Base-by-base conservation (phyloP, 2,797 vertebrate species). In the Tangara arthus region DNA sequence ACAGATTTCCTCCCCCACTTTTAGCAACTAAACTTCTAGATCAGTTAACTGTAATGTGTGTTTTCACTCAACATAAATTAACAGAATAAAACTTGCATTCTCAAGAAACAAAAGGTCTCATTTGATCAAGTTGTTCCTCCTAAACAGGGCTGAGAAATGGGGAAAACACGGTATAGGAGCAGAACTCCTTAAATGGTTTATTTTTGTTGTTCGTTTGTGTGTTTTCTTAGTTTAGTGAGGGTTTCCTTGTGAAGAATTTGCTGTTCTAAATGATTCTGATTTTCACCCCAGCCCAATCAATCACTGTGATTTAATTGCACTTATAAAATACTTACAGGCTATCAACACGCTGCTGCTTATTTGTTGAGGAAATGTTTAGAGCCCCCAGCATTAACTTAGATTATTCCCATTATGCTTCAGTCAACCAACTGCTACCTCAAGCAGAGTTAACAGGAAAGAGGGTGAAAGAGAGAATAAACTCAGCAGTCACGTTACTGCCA, bases 251-350 rank as follows among this genome's bases (percentile, higher is more conserved):
- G 81, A 90, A 90, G 57, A 91, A 61, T 82, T 81, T 80, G 46
- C 93, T 91, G 89, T 81, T 93, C 69, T 82, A 82, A 96, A 91
- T 35, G 11, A 80, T 91, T 75, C 95, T 83, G 89, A 85, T 83
- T 95, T 96, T 88, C 89, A 90, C 73, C 50, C 66, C 68, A 69
- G 60, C 30, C 69, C 93, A 91, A 89, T 96, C 95, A 96, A 92
- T 97, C 94, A 93, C 13, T 81, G 79, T 96, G 89, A 82, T 97
- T 95, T 92, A 96, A 95, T 80, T 97, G 94, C 94, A 92, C 84
- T 95, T 96, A 94, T 89, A 97, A 96, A 96, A 85, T 95, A 95
- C 73, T 93, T 87, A 95, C 12, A 87, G 93, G 84, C 89, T 96
- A 91, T 94, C 94, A 95, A 84, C 82, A 94, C 11, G 1, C 49